phyloP scores from a whole-genome alignment of 2,888 invertebrate genomes.

The Megaustenia siamemsis region DNA sequence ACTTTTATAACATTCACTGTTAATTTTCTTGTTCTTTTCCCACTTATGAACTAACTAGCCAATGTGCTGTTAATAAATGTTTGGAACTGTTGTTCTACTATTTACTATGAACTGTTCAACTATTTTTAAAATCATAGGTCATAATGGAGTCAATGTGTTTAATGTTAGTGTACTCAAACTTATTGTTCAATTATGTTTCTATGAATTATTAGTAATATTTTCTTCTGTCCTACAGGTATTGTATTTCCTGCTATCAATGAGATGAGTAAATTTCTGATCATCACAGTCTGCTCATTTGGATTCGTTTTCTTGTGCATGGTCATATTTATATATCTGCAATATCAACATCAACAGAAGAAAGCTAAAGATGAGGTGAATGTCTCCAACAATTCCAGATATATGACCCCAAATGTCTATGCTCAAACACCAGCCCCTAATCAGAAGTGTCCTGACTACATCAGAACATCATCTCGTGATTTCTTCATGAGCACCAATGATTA shows the following conservation, averaged over 20 bases:
- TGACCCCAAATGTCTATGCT: slow-evolving; percentile 69
- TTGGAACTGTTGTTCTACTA: too few species aligned
- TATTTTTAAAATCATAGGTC: too few species aligned
- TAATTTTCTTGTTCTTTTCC: background rate
- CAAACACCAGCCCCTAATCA: slow-evolving; percentile 62
- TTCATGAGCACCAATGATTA: slow-evolving; percentile 71
- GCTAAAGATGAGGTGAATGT: slow-evolving; percentile 56
- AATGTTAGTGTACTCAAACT: too few species aligned
- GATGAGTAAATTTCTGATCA: slow-evolving; percentile 73
- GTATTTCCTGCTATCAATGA: slow-evolving; percentile 70
- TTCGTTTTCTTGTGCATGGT: slow-evolving; percentile 73
- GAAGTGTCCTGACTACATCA: slow-evolving; percentile 61
- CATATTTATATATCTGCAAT: slow-evolving; percentile 72
- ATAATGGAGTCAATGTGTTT: too few species aligned
- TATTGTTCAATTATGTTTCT: too few species aligned
- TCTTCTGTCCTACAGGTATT: slow-evolving; percentile 62
- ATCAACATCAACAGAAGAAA: slow-evolving; percentile 66
- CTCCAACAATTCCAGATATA: slow-evolving; percentile 63
- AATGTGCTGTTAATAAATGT: too few species aligned
- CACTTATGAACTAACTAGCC: too few species aligned
- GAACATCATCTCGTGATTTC: slow-evolving; percentile 61
- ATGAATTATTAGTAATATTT: background rate
- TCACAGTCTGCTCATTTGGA: slow-evolving; percentile 73
- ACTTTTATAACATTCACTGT: background rate
- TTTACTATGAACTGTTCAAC: too few species aligned